A percentile compares a stretch with the other conserved stretches of the same genome.
Evolutionary conservation across 2,888 invertebrate species (phyloP).

Genomic region (Norana najaformis): DNA sequence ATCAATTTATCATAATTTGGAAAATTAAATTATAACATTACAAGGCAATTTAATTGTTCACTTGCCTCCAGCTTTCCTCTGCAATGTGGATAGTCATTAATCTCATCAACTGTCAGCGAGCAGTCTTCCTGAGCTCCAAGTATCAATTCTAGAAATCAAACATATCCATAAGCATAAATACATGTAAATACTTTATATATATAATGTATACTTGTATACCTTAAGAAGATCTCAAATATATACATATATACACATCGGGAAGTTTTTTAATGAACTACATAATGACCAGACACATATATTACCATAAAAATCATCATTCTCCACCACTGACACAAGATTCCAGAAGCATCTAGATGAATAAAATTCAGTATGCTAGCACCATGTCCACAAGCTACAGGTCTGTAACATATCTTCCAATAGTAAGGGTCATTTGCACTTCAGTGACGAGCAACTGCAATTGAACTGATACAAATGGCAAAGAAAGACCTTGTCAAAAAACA

Average conservation of each 20-base stretch:
- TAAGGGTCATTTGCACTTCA: background rate
- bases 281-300: conserved; percentile 25
- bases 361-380: background rate
- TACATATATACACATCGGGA: too few species aligned
- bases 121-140: conserved; percentile 55
- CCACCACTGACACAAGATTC: conserved; percentile 21
- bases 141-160: conserved; percentile 49
- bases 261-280: background rate
- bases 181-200: background rate
- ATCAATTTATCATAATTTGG: background rate
- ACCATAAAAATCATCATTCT: conserved; percentile 15
- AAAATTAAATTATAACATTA: too few species aligned
- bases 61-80: conserved; percentile 54
- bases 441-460: background rate
- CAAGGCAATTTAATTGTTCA: background rate
- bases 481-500: background rate
- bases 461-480: background rate
- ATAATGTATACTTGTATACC: too few species aligned
- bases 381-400: background rate
- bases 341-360: background rate
- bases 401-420: background rate
- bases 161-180: background rate
- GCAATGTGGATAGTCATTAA: conserved; percentile 54
- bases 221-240: too few species aligned
- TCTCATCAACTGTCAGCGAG: conserved; percentile 51